Evolutionary conservation across 1,140 invertebrate genomes (phyloP).

Genomic region (Triops longicaudatus): DNA sequence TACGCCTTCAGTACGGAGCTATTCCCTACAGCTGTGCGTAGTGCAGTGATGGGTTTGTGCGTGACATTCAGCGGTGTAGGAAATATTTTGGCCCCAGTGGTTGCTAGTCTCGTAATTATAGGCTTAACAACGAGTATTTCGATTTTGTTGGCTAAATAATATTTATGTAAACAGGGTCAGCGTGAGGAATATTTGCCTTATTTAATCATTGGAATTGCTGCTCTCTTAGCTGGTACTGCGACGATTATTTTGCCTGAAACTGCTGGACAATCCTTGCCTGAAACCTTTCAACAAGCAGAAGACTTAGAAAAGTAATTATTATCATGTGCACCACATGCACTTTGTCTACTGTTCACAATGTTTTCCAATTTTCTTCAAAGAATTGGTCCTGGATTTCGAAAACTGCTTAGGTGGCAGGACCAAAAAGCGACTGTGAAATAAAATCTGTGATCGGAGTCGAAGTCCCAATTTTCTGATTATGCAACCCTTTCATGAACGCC

Average conservation of each 20-base stretch:
- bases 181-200: conserved; percentile 21
- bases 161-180: neutral
- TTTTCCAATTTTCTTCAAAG: no score
- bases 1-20: conserved; percentile 34
- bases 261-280: conserved; percentile 32
- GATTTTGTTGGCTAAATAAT: no score
- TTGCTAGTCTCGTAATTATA: conserved; percentile 24
- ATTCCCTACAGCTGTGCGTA: conserved; percentile 27
- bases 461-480: no score
- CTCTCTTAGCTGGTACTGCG: conserved; percentile 30
- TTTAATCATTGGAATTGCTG: conserved; percentile 31
- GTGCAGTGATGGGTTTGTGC: conserved; percentile 24
- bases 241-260: conserved; percentile 35
- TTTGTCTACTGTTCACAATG: no score
- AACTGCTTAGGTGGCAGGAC: no score
- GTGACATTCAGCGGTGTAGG: conserved; percentile 24
- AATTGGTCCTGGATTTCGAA: no score
- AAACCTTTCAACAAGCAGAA: conserved; percentile 35
- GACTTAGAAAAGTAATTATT: conserved; percentile 27
- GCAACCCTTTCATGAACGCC: no score
- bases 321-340: no score
- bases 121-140: no score
- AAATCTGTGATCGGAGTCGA: no score
- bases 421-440: no score
- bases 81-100: conserved; percentile 26